Evolutionary conservation across 1,140 invertebrate genomes (phyloP).

Genomic region (Papilio helenus): DNA sequence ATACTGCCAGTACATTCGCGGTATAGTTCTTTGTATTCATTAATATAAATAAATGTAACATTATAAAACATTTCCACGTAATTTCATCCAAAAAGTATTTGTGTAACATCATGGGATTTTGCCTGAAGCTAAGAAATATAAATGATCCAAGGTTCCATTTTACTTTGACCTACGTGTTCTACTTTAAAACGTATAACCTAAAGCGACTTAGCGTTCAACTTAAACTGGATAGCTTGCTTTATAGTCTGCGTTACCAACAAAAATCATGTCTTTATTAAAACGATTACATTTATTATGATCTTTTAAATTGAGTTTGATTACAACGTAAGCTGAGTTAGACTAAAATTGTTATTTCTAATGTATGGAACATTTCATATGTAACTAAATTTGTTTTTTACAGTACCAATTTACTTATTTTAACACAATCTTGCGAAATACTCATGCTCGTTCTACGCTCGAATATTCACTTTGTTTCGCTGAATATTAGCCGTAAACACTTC

Average conservation of each 20-base stretch:
- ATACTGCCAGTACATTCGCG: background rate
- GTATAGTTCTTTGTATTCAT: background rate
- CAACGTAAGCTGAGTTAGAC: conserved; percentile 6
- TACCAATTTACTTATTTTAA: background rate
- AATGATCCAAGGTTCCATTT: conserved; percentile 46
- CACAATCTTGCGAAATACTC: background rate
- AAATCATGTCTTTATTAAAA: conserved; percentile 73
- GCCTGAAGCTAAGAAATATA: conserved; percentile 61
- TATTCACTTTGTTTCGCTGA: too few species aligned
- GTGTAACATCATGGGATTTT: conserved; percentile 57
- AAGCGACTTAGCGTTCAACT: conserved; percentile 37
- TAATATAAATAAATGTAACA: conserved; percentile 21
- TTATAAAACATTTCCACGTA: conserved; percentile 24
- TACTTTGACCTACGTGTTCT: conserved; percentile 44
- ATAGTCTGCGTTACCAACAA: conserved; percentile 52
- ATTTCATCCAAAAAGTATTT: conserved; percentile 29
- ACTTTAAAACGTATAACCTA: background rate
- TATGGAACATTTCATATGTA: background rate
- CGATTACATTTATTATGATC: conserved; percentile 59
- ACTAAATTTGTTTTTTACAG: background rate
- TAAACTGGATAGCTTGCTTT: conserved; percentile 49
- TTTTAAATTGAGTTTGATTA: conserved; percentile 42
- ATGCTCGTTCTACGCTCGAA: too few species aligned
- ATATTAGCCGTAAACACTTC: too few species aligned
- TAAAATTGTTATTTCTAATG: background rate